A percentile compares a stretch with the other conserved stretches of the same genome.
Conservation (phyloP, 2,888 invertebrate species). For the Physocephala rufipes region DNA sequence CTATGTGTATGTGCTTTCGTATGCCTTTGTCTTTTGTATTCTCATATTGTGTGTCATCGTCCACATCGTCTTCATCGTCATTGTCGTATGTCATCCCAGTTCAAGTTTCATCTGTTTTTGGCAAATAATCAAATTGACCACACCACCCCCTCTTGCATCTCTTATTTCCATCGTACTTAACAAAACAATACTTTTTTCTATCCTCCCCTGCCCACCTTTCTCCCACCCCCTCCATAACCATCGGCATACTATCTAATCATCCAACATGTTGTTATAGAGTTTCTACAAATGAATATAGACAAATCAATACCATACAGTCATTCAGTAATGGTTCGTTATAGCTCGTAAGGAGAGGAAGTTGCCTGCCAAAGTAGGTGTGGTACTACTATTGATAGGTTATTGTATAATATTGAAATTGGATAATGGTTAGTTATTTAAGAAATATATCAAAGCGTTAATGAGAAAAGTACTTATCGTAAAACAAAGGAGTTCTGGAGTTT, state of each 20-base stretch:
- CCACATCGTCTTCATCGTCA: not conserved
- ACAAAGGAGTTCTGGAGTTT: not conserved
- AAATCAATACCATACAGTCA: constrained; percentile 43
- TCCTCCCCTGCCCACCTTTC: constrained; percentile 18
- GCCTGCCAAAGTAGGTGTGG: not conserved
- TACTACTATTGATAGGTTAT: not conserved
- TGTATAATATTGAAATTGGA: not conserved
- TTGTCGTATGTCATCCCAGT: not conserved
- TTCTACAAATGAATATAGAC: constrained; percentile 29
- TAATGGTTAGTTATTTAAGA: not conserved
- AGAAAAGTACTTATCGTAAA: too few species aligned
- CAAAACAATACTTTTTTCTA: too few species aligned
- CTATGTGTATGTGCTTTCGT: not conserved
- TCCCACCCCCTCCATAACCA: not conserved
- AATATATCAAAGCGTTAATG: too few species aligned
- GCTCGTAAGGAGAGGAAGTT: not conserved
- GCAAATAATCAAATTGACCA: constrained; percentile 47
- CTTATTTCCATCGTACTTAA: too few species aligned
- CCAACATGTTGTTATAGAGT: too few species aligned
- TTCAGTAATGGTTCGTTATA: too few species aligned
- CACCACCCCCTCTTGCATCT: constrained; percentile 36
- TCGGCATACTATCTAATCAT: not conserved
- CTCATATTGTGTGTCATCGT: not conserved
- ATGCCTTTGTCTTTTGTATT: not conserved
- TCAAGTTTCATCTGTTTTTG: constrained; percentile 45